Percentiles rank a stretch among this genome's conserved stretches.
These are phyloP conservation scores for Heliconius cydno DNA, from an alignment of 2,888 invertebrate genomes.

Conservation along the genomic window DNA sequence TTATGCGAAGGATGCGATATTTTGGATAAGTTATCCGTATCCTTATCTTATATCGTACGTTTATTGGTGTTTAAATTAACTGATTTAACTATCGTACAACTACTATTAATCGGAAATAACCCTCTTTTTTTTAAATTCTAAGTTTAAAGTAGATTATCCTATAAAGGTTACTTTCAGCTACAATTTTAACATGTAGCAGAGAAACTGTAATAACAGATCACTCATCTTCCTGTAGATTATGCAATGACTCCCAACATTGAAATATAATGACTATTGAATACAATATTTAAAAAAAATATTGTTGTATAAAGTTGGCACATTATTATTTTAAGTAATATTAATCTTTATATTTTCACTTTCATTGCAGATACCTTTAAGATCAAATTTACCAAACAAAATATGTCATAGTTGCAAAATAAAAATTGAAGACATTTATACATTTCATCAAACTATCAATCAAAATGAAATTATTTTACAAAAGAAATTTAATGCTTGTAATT, in stretches of 20 bases:
- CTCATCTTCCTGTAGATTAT: no score
- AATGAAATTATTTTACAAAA: slow-evolving; percentile 57
- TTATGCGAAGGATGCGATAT: slow-evolving; percentile 43
- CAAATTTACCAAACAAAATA: slow-evolving; percentile 57
- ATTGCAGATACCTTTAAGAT: slow-evolving; percentile 57
- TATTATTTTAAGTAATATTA: not conserved
- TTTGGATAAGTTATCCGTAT: slow-evolving; percentile 39
- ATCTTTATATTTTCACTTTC: slow-evolving; percentile 25
- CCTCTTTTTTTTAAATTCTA: not conserved
- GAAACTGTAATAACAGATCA: no score
- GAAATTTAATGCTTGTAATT: slow-evolving; percentile 37
- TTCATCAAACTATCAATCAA: slow-evolving; percentile 52
- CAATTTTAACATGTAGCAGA: no score
- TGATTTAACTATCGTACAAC: not conserved
- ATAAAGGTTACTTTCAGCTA: no score
- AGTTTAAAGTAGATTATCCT: not conserved
- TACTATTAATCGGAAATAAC: not conserved
- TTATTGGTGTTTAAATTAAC: not conserved
- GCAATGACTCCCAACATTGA: no score
- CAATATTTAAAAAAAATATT: no score
- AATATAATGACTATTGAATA: no score
- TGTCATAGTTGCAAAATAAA: slow-evolving; percentile 57
- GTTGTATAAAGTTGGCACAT: no score
- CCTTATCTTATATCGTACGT: slow-evolving; percentile 43
- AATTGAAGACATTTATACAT: slow-evolving; percentile 56